These are phyloP conservation scores for Eretmochelys imbricata DNA, from an alignment of 2,113 vertebrate genomes.

Conservation along the genomic window DNA sequence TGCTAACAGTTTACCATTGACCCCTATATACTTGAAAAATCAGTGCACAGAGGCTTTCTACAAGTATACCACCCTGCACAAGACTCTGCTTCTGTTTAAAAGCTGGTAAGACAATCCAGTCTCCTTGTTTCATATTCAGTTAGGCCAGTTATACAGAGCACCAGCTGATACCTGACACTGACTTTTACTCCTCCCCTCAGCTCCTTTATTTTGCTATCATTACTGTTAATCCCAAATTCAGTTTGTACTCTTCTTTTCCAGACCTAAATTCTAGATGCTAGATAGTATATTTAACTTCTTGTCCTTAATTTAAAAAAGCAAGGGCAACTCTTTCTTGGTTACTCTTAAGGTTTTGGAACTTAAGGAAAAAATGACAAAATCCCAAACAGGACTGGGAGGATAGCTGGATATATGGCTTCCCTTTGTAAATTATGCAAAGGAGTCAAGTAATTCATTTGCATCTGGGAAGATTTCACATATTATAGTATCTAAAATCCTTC, in stretches of 20 bases:
- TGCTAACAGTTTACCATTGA: background rate
- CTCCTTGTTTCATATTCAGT: slow-evolving; percentile 9
- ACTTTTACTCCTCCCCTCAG: background rate
- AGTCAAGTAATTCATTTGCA: background rate
- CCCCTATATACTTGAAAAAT: background rate
- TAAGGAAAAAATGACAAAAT: background rate
- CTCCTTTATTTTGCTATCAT: background rate
- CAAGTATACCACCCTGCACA: background rate
- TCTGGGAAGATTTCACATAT: background rate
- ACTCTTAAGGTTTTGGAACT: background rate
- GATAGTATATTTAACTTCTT: too few species aligned
- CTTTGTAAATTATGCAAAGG: background rate
- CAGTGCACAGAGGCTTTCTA: background rate
- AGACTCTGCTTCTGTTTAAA: background rate
- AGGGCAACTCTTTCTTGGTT: background rate
- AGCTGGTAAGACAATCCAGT: background rate
- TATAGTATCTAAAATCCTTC: background rate
- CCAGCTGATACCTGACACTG: background rate
- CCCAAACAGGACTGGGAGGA: background rate
- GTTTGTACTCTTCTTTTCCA: background rate
- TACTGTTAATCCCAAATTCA: background rate
- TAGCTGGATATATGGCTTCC: background rate
- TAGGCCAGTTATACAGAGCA: background rate
- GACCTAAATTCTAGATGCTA: background rate
- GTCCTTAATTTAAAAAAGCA: background rate